Conservation (phyloP, 1,140 invertebrate genomes). For the Trichoplusia ni region DNA sequence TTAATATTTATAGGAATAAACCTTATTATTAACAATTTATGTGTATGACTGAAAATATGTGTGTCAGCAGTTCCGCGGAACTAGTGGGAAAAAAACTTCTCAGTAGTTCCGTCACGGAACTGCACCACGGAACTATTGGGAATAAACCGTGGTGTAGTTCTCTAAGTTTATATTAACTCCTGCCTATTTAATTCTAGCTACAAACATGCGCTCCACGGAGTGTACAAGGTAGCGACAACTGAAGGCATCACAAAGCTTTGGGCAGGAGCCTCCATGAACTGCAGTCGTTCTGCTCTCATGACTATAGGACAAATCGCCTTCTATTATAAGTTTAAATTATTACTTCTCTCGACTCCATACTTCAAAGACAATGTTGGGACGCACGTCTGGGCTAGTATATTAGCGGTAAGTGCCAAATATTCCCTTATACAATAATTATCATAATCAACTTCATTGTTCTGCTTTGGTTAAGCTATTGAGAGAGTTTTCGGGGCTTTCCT, state of each 20-base stretch:
- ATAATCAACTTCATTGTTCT: too few relatives aligned
- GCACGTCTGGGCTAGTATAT: slow-evolving; percentile 94
- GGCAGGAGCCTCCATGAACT: slow-evolving; percentile 95
- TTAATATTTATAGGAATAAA: too few relatives aligned
- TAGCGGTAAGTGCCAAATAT: slow-evolving; percentile 88
- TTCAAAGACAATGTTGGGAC: slow-evolving; percentile 94
- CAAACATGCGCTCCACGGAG: slow-evolving; percentile 97
- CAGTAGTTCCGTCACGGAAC: too few relatives aligned
- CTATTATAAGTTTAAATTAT: slow-evolving; percentile 96
- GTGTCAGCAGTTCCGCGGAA: too few relatives aligned
- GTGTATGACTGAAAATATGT: too few relatives aligned
- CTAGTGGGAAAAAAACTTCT: too few relatives aligned
- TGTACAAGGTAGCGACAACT: slow-evolving; percentile 89
- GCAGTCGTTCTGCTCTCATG: slow-evolving; percentile 94
- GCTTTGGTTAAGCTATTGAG: too few relatives aligned
- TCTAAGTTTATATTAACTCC: too few relatives aligned
- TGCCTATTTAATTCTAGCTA: slow-evolving; percentile 88
- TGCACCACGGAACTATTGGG: too few relatives aligned
- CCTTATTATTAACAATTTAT: too few relatives aligned
- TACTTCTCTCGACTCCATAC: slow-evolving; percentile 86
- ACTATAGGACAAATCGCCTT: slow-evolving; percentile 98
- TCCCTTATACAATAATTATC: neutral
- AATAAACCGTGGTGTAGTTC: too few relatives aligned
- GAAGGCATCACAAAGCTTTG: slow-evolving; percentile 93
- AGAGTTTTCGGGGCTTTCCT: too few relatives aligned